Base-by-base conservation (phyloP, 2,888 invertebrate species). In the Notodonta dromedarius region DNA sequence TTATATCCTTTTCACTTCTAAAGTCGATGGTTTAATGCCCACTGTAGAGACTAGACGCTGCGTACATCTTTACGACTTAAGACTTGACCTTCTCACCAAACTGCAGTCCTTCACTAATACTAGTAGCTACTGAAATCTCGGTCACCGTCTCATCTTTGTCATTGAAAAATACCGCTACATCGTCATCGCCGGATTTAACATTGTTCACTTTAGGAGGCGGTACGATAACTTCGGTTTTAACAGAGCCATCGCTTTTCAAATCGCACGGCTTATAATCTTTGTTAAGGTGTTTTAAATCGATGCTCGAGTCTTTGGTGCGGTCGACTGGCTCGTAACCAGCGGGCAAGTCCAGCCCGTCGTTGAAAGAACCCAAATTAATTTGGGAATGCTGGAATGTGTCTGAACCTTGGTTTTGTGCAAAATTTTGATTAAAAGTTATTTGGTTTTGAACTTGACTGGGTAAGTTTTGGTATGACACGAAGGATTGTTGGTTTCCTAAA, bases 91-190 rank as follows among this genome's bases (percentile, higher is more conserved):
- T 91, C 0, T 86, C 86, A 0, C 90, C 90, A 14, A 82, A 89
- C 0, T 86, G 78, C 4, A 75, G 61, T 13, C 86, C 83, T 63
- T 90, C 92, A 61, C 93, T 94, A 63, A 93, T 91, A 53, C 93
- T 93, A 0, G 93, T 93, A 0, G 91, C 90, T 5, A 93, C 89
- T 0, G 94, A 92, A 54, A 93, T 91, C 74, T 94, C 94, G 0
- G 94, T 94, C 0, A 93, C 90, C 0, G 89, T 84, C 24, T 87
- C 91, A 11, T 74, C 71, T 56, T 72, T 78, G 2, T 86, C 83
- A 2, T 85, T 88, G 71, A 95, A 95, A 77, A 94, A 95, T 42
- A 95, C 85, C 0, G 95, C 95, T 0, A 95, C 94, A 58, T 95
- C 95, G 58, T 94, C 82, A 7, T 94, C 89, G 0, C 94, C 83